These are phyloP conservation scores for Cinclus cinclus DNA, from an alignment of 2,113 vertebrate species.

Conservation along the genomic window DNA sequence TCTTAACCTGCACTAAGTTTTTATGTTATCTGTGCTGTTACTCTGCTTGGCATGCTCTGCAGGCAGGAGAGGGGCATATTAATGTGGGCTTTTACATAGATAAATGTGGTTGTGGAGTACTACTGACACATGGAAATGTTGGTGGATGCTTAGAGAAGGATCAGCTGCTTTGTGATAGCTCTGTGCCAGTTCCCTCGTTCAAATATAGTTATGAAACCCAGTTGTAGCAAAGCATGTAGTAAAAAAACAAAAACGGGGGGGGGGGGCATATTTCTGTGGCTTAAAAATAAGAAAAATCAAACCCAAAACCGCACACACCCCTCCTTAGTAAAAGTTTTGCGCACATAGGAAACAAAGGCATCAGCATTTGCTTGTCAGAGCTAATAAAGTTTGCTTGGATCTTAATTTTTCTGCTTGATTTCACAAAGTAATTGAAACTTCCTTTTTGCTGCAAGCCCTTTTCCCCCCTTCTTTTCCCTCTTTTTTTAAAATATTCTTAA, in stretches of 20 bases:
- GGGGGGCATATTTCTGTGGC: not conserved
- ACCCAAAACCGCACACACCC: not conserved
- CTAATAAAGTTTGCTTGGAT: conserved; percentile 82
- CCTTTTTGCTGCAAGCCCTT: conserved; percentile 67
- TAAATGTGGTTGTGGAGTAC: not conserved
- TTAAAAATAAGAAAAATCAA: not conserved
- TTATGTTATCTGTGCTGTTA: not conserved
- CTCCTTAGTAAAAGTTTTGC: not conserved
- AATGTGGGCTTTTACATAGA: not conserved
- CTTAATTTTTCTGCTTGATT: conserved; percentile 83
- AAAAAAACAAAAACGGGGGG: not conserved
- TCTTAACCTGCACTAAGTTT: conserved; percentile 6
- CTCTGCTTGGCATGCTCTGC: not conserved
- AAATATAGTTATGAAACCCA: not conserved
- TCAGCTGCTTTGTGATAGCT: conserved; percentile 17
- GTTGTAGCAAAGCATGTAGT: not conserved
- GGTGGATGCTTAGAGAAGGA: not conserved
- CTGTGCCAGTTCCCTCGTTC: not conserved
- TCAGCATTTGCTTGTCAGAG: conserved; percentile 77
- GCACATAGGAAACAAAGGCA: conserved; percentile 59
- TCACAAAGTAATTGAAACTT: conserved; percentile 85
- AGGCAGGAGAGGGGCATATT: not conserved
- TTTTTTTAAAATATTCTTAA: conserved; percentile 49
- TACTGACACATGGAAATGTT: conserved; percentile 11
- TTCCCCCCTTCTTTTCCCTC: not conserved